Evolutionary conservation across 30 jellyfish, hydroid and myxozoan species (phyloP).

Genomic region (Nemopilema nomurai): DNA sequence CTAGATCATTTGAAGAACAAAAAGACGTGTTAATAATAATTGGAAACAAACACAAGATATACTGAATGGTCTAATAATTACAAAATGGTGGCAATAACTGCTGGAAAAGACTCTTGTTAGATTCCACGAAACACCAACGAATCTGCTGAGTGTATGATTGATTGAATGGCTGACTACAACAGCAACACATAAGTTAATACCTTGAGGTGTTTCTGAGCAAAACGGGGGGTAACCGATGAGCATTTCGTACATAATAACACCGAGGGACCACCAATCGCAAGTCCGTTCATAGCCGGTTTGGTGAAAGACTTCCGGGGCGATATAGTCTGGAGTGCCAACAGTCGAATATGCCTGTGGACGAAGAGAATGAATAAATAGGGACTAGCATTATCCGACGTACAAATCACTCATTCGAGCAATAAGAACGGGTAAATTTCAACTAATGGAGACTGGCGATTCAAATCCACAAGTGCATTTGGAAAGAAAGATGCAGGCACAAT

Average conservation of each 20-base stretch:
- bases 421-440: too few species aligned
- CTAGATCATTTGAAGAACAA: too few species aligned
- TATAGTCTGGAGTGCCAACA: conserved; percentile 99
- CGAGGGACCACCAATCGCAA: conserved; percentile 99
- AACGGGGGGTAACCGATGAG: conserved; percentile 99
- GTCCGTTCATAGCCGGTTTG: conserved; percentile 97
- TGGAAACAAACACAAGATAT: too few species aligned
- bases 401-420: neutral
- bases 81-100: too few species aligned
- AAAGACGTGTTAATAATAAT: too few species aligned
- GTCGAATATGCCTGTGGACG: conserved; percentile 93
- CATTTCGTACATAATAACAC: conserved; percentile 98
- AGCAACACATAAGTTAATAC: conserved; percentile 12
- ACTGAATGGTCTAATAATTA: too few species aligned
- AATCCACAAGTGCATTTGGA: too few species aligned
- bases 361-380: neutral
- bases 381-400: neutral
- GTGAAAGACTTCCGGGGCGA: conserved; percentile 98
- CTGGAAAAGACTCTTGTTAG: too few species aligned
- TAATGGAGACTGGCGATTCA: too few species aligned
- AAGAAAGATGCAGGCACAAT: too few species aligned
- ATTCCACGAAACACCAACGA: too few species aligned
- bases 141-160: too few species aligned
- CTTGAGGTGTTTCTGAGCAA: conserved; percentile 99
- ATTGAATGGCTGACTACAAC: neutral